These are phyloP conservation scores for Microhierax caerulescens DNA, from an alignment of 2,797 vertebrate species.

Conservation along the genomic window DNA sequence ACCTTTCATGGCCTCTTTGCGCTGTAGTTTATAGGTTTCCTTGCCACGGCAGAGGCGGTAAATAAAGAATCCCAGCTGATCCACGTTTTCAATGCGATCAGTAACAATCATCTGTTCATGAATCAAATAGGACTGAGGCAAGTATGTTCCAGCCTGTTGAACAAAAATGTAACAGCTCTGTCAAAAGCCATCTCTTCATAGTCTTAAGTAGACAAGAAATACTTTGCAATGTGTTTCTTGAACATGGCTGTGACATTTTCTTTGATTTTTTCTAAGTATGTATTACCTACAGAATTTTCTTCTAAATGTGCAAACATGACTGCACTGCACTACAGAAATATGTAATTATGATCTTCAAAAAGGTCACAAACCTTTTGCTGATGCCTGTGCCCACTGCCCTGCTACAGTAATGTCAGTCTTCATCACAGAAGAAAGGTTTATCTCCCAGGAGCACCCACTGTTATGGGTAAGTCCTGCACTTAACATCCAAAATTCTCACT, in stretches of 20 bases:
- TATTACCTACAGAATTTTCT: background rate
- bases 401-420: background rate
- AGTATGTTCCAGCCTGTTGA: constrained; percentile 90
- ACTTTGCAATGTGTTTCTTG: background rate
- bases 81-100: constrained; percentile 88
- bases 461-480: background rate
- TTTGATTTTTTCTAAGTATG: background rate
- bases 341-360: background rate
- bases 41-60: constrained; percentile 89
- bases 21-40: constrained; percentile 92
- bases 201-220: background rate
- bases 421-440: background rate
- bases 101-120: constrained; percentile 97
- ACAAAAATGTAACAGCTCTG: background rate
- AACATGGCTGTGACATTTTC: accelerated
- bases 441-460: background rate
- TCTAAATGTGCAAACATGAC: background rate
- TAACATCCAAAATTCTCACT: background rate
- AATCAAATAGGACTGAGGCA: constrained; percentile 95
- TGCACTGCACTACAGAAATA: background rate
- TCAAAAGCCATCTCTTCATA: background rate
- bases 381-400: accelerated
- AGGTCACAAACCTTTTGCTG: background rate
- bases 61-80: constrained; percentile 91
- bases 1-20: constrained; percentile 82